Evolutionary conservation across 2,888 invertebrate genomes (phyloP).

Genomic region (Barypeithes pellucidus): DNA sequence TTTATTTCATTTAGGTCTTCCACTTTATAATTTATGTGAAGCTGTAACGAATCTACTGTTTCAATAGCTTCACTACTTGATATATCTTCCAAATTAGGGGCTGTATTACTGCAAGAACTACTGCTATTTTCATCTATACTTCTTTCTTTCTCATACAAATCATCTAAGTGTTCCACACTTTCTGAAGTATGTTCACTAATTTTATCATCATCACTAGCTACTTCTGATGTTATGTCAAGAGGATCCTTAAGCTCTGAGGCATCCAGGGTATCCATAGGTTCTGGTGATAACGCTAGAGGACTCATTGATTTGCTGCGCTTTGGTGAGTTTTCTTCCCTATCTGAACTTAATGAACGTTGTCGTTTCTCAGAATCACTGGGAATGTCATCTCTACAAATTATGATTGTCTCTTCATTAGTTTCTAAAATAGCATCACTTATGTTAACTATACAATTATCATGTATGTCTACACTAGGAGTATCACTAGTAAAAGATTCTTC

Average conservation of each 20-base stretch:
- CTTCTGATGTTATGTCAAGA: conserved; percentile 56
- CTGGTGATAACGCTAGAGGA: conserved; percentile 56
- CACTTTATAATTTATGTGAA: conserved; percentile 58
- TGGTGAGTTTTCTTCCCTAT: conserved; percentile 59
- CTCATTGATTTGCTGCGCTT: conserved; percentile 66
- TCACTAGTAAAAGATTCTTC: conserved; percentile 56
- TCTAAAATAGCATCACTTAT: conserved; percentile 68
- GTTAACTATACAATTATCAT: conserved; percentile 67
- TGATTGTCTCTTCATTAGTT: conserved; percentile 69
- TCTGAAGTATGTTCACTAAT: conserved; percentile 58
- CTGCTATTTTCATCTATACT: conserved; percentile 57
- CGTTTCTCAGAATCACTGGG: conserved; percentile 61
- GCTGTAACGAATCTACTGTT: conserved; percentile 61
- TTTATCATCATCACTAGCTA: conserved; percentile 60
- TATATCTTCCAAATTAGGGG: conserved; percentile 59
- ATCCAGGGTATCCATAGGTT: conserved; percentile 53
- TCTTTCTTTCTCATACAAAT: conserved; percentile 58
- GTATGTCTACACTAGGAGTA: conserved; percentile 60
- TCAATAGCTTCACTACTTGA: conserved; percentile 60
- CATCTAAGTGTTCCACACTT: conserved; percentile 52
- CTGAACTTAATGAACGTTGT: conserved; percentile 63
- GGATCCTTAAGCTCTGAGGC: conserved; percentile 54
- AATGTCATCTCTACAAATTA: conserved; percentile 63
- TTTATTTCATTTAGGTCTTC: conserved; percentile 47
- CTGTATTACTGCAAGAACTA: conserved; percentile 58